phyloP scores from a whole-genome alignment of 2,797 vertebrate genomes.

The Spheniscus humboldti region DNA sequence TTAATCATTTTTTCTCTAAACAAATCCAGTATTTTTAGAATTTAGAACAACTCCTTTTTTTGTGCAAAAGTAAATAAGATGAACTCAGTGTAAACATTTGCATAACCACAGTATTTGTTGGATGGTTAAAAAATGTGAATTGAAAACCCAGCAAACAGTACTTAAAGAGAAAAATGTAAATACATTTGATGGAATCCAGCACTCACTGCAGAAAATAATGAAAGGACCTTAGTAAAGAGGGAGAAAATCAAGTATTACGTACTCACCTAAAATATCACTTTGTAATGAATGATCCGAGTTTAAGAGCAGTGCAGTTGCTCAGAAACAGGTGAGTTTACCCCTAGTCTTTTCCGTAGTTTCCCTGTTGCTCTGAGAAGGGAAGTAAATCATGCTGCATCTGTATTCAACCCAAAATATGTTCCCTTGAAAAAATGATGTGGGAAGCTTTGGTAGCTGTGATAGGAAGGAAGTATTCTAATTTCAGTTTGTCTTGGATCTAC shows the following conservation, averaged over 20 bases:
- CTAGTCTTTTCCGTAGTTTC: not conserved
- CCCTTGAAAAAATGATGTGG: not conserved
- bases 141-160: constrained; percentile 30
- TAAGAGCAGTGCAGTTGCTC: not conserved
- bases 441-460: not conserved
- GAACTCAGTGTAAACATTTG: constrained; percentile 48
- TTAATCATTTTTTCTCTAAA: constrained; percentile 50
- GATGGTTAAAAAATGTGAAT: constrained; percentile 12
- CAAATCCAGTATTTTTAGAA: constrained; percentile 52
- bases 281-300: not conserved
- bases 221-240: not conserved
- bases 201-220: not conserved
- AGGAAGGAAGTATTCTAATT: not conserved
- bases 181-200: constrained; percentile 45
- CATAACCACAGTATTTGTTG: constrained; percentile 32
- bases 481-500: not conserved
- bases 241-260: not conserved
- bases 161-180: constrained; percentile 62
- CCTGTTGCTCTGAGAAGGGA: not conserved
- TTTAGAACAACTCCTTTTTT: not conserved
- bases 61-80: constrained; percentile 34
- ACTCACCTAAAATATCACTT: not conserved
- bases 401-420: not conserved
- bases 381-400: not conserved
- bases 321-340: not conserved